Conservation (phyloP, 2,797 vertebrate genomes). For the Sebastes variabilis region DNA sequence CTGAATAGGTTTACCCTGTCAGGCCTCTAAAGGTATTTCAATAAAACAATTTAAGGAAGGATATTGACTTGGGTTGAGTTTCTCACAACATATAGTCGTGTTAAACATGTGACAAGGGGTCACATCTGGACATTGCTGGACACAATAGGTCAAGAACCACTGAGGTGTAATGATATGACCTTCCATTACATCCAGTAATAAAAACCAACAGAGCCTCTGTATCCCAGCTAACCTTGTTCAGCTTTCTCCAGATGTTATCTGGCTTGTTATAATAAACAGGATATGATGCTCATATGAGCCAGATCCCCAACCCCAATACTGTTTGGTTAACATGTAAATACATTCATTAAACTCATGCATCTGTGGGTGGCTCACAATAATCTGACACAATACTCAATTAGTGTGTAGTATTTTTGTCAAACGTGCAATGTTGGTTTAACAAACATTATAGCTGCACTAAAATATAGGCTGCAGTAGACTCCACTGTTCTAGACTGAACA, state of each 20-base stretch:
- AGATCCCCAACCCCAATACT: conserved; percentile 7
- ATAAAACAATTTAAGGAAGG: neutral
- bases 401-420: neutral
- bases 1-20: neutral
- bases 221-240: conserved; percentile 1
- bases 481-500: neutral
- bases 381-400: neutral
- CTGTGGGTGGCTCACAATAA: conserved; percentile 21
- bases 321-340: conserved; percentile 41
- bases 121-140: neutral
- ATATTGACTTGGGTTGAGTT: neutral
- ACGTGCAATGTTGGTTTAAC: neutral
- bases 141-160: neutral
- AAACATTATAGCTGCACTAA: neutral
- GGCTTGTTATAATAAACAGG: conserved; percentile 51
- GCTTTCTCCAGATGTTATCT: conserved; percentile 27
- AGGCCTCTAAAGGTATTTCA: neutral
- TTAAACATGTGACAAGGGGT: neutral
- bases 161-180: neutral
- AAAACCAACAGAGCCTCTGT: neutral
- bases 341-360: conserved; percentile 3
- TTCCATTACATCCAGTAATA: neutral
- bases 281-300: conserved; percentile 32
- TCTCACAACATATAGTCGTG: neutral
- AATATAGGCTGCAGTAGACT: neutral